Percentiles rank a stretch among this genome's conserved stretches.
Conservation (phyloP, 2,888 invertebrate genomes). For the Celastrina argiolus region DNA sequence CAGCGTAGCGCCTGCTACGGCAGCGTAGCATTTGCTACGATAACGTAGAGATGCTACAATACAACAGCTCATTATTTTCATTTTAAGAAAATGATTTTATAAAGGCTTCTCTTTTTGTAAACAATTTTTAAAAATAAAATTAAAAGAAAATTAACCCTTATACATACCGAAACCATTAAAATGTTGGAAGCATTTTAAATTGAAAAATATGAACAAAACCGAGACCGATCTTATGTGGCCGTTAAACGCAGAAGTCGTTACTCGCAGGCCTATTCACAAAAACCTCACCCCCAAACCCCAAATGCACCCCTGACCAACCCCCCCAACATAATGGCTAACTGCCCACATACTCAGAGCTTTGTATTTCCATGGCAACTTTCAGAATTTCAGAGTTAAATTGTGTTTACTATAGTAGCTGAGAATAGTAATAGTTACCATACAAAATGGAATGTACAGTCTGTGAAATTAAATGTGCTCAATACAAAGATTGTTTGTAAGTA, state of each 20-base stretch:
- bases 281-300: conserved; percentile 10
- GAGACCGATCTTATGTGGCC: conserved; percentile 34
- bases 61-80: too few species aligned
- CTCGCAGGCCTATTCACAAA: conserved; percentile 30
- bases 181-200: neutral
- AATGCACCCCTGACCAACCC: neutral
- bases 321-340: conserved; percentile 24
- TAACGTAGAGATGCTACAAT: neutral
- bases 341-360: conserved; percentile 28
- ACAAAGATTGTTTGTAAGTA: too few species aligned
- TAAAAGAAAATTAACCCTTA: too few species aligned
- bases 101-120: too few species aligned
- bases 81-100: too few species aligned
- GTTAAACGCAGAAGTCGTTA: conserved; percentile 37
- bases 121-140: too few species aligned
- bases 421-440: neutral
- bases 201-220: conserved; percentile 20
- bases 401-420: conserved; percentile 22
- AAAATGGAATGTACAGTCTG: neutral
- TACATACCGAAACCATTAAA: neutral
- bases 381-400: conserved; percentile 23
- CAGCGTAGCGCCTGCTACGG: neutral
- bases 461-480: too few species aligned
- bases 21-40: neutral
- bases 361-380: conserved; percentile 25